Conservation (phyloP, 2,797 vertebrate genomes). For the Rhinatrema bivittatum region DNA sequence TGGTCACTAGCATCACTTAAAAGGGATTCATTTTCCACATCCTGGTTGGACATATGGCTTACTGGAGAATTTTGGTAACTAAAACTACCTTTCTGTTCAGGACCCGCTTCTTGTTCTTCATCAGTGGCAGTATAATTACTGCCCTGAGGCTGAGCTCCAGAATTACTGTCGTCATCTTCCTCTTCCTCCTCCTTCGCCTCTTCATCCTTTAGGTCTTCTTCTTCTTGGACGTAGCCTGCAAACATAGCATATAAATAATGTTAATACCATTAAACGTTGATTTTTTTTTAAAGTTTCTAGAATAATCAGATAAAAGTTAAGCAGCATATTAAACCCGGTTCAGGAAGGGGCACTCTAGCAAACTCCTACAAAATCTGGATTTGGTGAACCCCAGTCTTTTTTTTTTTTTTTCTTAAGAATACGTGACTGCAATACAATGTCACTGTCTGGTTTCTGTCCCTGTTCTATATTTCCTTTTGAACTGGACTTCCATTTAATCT, state of each 20-base stretch:
- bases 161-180: slow-evolving; percentile 74
- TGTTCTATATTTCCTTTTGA: not conserved
- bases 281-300: no score
- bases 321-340: no score
- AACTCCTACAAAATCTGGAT: no score
- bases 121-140: slow-evolving; percentile 79
- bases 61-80: slow-evolving; percentile 94
- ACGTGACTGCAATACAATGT: not conserved
- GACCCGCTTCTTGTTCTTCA: slow-evolving; percentile 76
- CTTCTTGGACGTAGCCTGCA: slow-evolving; percentile 89
- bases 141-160: slow-evolving; percentile 76
- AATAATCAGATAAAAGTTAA: slow-evolving; percentile 21
- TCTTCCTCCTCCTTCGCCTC: slow-evolving; percentile 75
- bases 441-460: not conserved
- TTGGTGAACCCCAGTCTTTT: no score
- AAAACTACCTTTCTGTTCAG: slow-evolving; percentile 83
- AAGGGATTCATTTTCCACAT: slow-evolving; percentile 83
- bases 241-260: no score
- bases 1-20: slow-evolving; percentile 89
- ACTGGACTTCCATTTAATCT: not conserved
- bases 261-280: no score
- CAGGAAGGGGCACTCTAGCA: no score
- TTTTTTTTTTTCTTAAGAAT: no score
- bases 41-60: slow-evolving; percentile 89
- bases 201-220: slow-evolving; percentile 75